Percentiles rank a stretch among this genome's conserved stretches.
Evolutionary conservation across 1,140 invertebrate genomes (phyloP).

Genomic region (Octopus sinensis): DNA sequence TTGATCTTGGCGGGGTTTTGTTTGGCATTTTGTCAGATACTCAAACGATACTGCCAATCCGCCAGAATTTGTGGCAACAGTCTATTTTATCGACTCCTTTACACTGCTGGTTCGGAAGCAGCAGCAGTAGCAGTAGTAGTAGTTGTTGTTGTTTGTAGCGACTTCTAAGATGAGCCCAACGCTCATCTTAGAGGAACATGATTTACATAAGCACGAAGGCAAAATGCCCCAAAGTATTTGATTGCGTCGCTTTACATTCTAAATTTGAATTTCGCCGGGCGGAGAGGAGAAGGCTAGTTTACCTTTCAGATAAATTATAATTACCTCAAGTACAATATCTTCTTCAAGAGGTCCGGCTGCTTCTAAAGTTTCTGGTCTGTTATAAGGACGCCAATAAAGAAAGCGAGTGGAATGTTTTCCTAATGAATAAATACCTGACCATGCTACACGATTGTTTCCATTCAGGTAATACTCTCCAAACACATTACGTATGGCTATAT

Average conservation of each 20-base stretch:
- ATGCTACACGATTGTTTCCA: slow-evolving; percentile 39
- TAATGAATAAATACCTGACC: slow-evolving; percentile 34
- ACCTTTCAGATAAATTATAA: not conserved
- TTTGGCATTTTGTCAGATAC: too few relatives aligned
- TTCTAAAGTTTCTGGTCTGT: slow-evolving; percentile 58
- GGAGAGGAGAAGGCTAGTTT: not conserved
- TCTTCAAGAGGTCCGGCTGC: slow-evolving; percentile 62
- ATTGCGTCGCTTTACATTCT: too few relatives aligned
- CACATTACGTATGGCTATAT: slow-evolving; percentile 32
- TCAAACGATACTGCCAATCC: too few relatives aligned
- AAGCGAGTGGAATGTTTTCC: slow-evolving; percentile 48
- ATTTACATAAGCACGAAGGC: not conserved
- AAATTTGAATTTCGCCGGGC: not conserved
- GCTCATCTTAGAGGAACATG: too few relatives aligned
- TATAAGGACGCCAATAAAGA: slow-evolving; percentile 55
- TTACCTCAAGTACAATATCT: slow-evolving; percentile 63
- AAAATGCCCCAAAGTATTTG: too few relatives aligned
- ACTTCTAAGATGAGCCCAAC: too few relatives aligned
- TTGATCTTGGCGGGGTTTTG: too few relatives aligned
- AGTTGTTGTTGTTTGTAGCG: too few relatives aligned
- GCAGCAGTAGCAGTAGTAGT: too few relatives aligned
- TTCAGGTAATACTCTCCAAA: slow-evolving; percentile 46
- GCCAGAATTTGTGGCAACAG: too few relatives aligned
- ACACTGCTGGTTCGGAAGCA: too few relatives aligned
- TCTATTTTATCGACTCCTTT: too few relatives aligned